Percentiles rank a stretch among this genome's conserved stretches.
These are phyloP conservation scores for Epiblema foenella DNA, from an alignment of 2,888 invertebrate genomes.

Conservation along the genomic window DNA sequence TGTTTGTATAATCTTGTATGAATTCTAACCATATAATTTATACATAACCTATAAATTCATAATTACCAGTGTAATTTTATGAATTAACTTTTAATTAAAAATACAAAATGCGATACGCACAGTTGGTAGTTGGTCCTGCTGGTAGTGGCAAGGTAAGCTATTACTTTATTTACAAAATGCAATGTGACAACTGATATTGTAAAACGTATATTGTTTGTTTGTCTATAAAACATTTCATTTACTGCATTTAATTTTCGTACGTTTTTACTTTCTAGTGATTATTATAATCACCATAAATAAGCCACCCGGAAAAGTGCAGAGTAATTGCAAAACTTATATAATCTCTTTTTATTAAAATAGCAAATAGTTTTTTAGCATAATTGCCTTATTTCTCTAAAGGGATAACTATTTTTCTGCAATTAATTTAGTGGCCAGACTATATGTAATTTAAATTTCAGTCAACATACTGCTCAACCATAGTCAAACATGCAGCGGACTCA, in stretches of 20 bases:
- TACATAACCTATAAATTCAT: conserved; percentile 23
- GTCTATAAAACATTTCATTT: background rate
- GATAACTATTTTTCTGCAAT: too few relatives aligned
- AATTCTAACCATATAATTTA: background rate
- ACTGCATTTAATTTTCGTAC: background rate
- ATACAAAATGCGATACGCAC: conserved; percentile 94
- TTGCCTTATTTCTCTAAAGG: too few relatives aligned
- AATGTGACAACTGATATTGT: background rate
- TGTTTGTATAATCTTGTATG: background rate
- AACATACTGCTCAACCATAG: conserved; percentile 96
- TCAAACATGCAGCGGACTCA: conserved; percentile 91
- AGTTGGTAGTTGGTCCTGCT: conserved; percentile 98
- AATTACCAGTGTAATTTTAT: conserved; percentile 2
- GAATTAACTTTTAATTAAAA: too few relatives aligned
- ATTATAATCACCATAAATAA: too few relatives aligned
- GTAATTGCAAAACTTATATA: too few relatives aligned
- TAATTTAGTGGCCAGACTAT: background rate
- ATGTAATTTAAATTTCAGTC: conserved; percentile 86
- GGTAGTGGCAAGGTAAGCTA: conserved; percentile 96
- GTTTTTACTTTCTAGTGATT: background rate
- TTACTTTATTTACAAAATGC: background rate
- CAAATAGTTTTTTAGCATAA: too few relatives aligned
- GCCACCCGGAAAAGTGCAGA: too few relatives aligned
- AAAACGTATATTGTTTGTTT: background rate
- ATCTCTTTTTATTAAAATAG: too few relatives aligned